Evolutionary conservation across 2,888 invertebrate species (phyloP).

Genomic region (Archips xylosteana): DNA sequence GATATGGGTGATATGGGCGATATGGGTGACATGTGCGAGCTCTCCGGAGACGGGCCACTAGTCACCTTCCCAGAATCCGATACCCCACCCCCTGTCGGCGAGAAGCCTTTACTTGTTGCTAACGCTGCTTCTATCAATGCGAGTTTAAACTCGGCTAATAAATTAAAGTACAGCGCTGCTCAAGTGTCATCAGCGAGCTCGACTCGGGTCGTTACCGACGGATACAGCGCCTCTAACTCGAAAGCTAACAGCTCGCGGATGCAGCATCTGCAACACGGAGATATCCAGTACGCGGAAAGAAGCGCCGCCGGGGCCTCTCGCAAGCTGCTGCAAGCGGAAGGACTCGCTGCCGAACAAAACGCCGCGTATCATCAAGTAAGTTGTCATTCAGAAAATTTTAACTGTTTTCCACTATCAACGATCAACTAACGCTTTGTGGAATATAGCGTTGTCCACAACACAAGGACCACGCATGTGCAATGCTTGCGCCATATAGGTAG

Average conservation of each 20-base stretch:
- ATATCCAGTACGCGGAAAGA: constrained; percentile 92
- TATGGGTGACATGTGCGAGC: constrained; percentile 80
- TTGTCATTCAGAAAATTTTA: constrained; percentile 32
- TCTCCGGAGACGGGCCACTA: constrained; percentile 86
- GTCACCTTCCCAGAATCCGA: constrained; percentile 94
- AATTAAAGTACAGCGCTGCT: constrained; percentile 93
- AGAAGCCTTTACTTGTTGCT: constrained; percentile 78
- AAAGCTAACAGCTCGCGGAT: constrained; percentile 79
- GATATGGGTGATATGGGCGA: constrained; percentile 81
- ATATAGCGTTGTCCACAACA: constrained; percentile 33
- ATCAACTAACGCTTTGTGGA: not conserved
- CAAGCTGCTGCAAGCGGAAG: constrained; percentile 93
- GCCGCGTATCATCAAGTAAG: constrained; percentile 92
- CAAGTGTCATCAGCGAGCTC: constrained; percentile 90
- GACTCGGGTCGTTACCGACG: constrained; percentile 92
- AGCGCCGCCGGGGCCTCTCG: constrained; percentile 91
- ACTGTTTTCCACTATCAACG: not conserved
- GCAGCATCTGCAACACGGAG: constrained; percentile 90
- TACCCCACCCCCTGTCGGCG: constrained; percentile 86
- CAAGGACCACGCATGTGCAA: constrained; percentile 38
- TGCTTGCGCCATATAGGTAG: constrained; percentile 14
- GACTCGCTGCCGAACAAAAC: constrained; percentile 94
- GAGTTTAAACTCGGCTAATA: constrained; percentile 82
- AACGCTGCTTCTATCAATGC: constrained; percentile 72
- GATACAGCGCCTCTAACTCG: constrained; percentile 90